Base-by-base conservation (phyloP, 2,113 vertebrate species). In the Acrocephalus kingi region DNA sequence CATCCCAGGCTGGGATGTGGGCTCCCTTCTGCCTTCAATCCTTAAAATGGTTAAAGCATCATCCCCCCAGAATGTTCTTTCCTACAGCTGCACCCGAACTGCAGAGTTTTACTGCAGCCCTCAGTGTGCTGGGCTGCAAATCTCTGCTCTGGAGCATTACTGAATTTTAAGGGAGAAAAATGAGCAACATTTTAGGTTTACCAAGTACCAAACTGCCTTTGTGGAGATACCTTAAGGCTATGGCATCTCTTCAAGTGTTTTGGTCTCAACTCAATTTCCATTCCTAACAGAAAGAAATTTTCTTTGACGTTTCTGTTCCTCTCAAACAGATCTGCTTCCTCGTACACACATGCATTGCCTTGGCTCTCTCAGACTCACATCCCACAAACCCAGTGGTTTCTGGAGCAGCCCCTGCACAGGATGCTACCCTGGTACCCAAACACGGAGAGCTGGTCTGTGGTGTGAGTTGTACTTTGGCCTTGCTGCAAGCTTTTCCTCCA, bases 381-480 rank as follows among this genome's bases (percentile, higher is more conserved):
- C 55, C 77, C 9, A 24, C 67, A 4, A 2, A 10, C 7, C 12
- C 24, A 1, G 14, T 3, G 46, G 7, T 33, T 62, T 28, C 2
- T 8, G 7, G 5, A 24, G 10, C 59, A 23, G 24, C 52, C 55
- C 2, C 48, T 19, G 1, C 0, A 4, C 5, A 2, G 25, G 4
- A 9, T 3, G 22, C 16, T 20, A 2, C 27, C 11, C 20, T 5
- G n/a, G 17, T 3, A 43, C 33, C 45, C 64, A 19, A 21, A 24
- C 2, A 27, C 0, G 0, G 66, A 28, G 5, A 33, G 51, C 1
- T 18, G 28, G 2, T 13, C 17, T 31, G 30, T 0, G 3, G 8
- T 12, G 23, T 3, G 17, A 22, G 16, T 1, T 23, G 35, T 4
- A 24, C 30, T 52, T 10, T 20, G 9, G 12, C 66, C 52, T 20